Base-by-base conservation (phyloP, 2,888 invertebrate species). In the Neoitamus cyanurus region DNA sequence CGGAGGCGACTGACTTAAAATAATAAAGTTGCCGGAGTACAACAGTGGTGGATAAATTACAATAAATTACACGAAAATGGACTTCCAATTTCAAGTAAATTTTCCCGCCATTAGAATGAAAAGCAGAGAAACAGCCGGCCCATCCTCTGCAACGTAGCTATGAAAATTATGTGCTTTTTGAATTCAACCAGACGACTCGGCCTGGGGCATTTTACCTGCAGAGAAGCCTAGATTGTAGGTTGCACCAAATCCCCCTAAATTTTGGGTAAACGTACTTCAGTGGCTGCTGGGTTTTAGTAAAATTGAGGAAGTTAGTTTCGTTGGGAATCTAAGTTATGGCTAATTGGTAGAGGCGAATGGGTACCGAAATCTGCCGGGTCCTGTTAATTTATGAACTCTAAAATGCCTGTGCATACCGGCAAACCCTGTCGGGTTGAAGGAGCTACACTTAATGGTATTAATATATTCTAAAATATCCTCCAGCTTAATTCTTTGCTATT, bases 1-100 rank as follows among this genome's bases (percentile, higher is more conserved):
- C n/a, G n/a, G n/a, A 70, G 31, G 30, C 70, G 31, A 70, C 6
- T 31, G 31, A n/a, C 70, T 70, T 70, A 70, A 31, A 70, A 70
- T 31, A 30, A 70, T 70, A 30, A 70, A 70, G 70, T 70, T 70
- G n/a, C 31, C 70, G n/a, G 15, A 70, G 70, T 7, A 31, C 70
- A 70, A 31, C n/a, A 70, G 30, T 15, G 70, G 31, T 31, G 70
- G 70, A 31, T 70, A 70, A 31, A 70, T 70, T 70, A 70, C 30
- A n/a, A 70, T 70, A 70, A 70, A 70, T 70, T 70, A 31, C 70
- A 30, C n/a, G n/a, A n/a, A 70, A 70, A 70, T 70, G 30, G 70
- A 70, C 70, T 70, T 70, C 30, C 30, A 70, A 70, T 70, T 70
- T 70, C 70, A 28, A 31, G 30, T 70, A 70, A 70, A 70, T 70